These are phyloP conservation scores for Perdita meconis DNA, from an alignment of 2,888 invertebrate species.

Conservation along the genomic window DNA sequence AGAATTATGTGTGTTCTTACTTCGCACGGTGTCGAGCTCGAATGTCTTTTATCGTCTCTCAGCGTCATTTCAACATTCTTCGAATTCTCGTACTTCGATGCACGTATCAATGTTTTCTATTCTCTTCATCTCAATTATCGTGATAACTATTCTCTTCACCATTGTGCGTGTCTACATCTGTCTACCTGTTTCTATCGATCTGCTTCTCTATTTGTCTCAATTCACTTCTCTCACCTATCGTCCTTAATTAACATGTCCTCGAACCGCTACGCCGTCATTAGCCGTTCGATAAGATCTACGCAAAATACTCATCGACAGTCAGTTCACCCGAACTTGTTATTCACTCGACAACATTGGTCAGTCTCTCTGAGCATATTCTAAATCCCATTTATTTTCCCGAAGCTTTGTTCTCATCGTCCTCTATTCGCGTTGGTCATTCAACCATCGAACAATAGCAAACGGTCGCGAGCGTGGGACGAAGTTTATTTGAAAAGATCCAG, in stretches of 20 bases:
- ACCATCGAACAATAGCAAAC: constrained; percentile 48
- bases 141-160: constrained; percentile 8
- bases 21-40: constrained; percentile 42
- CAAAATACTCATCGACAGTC: background rate
- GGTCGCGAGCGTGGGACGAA: constrained; percentile 8
- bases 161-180: constrained; percentile 9
- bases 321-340: constrained; percentile 14
- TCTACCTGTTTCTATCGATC: constrained; percentile 19
- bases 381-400: constrained; percentile 45
- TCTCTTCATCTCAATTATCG: constrained; percentile 36
- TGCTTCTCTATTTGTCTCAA: constrained; percentile 29
- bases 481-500: constrained; percentile 49
- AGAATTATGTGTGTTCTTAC: constrained; percentile 21
- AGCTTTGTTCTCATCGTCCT: constrained; percentile 37
- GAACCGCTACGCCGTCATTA: constrained; percentile 1
- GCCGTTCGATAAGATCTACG: constrained; percentile 3
- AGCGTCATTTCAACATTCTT: constrained; percentile 41
- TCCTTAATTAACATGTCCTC: constrained; percentile 8
- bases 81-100: constrained; percentile 56
- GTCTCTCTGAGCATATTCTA: constrained; percentile 10
- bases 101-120: constrained; percentile 73
- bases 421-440: constrained; percentile 45
- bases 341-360: constrained; percentile 3
- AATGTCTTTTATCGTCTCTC: constrained; percentile 28
- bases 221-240: background rate